Evolutionary conservation across 2,113 vertebrate genomes (phyloP).

Genomic region (Toxostoma redivivum): DNA sequence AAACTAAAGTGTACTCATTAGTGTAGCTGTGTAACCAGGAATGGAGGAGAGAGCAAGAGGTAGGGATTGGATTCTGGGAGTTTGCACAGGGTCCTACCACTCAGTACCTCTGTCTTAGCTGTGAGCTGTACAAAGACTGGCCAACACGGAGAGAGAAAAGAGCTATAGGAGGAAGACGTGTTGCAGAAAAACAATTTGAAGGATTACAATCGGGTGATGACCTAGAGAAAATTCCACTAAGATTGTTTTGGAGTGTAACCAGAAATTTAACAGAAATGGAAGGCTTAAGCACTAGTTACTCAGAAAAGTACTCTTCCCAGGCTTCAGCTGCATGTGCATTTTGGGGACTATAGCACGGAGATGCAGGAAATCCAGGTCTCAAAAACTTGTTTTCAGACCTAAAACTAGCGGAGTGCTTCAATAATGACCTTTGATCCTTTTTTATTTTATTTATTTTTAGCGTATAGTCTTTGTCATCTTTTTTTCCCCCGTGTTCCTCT

Average conservation of each 20-base stretch:
- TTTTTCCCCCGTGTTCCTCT: rapidly evolving
- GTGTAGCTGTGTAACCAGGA: not conserved
- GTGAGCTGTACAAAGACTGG: not conserved
- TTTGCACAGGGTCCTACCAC: rapidly evolving
- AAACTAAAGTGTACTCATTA: not conserved
- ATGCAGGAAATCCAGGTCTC: not conserved
- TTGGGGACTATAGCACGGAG: not conserved
- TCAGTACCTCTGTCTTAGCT: rapidly evolving
- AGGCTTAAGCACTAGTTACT: not conserved
- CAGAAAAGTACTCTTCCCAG: not conserved
- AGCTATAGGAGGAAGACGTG: not conserved
- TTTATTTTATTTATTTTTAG: not conserved
- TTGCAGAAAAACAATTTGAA: not conserved
- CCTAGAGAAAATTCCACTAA: not conserved
- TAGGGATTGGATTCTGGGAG: not conserved
- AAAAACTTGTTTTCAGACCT: not conserved
- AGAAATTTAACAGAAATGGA: not conserved
- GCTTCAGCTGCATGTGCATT: not conserved
- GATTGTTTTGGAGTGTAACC: not conserved
- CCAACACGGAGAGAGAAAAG: rapidly evolving
- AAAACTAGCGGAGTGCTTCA: not conserved
- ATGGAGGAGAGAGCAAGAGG: not conserved
- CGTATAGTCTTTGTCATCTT: not conserved
- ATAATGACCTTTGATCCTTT: not conserved
- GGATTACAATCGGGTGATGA: not conserved